Percentiles rank a stretch among this genome's conserved stretches.
phyloP scores from a whole-genome alignment of 1,140 invertebrate species.

The Lycorma delicatula region DNA sequence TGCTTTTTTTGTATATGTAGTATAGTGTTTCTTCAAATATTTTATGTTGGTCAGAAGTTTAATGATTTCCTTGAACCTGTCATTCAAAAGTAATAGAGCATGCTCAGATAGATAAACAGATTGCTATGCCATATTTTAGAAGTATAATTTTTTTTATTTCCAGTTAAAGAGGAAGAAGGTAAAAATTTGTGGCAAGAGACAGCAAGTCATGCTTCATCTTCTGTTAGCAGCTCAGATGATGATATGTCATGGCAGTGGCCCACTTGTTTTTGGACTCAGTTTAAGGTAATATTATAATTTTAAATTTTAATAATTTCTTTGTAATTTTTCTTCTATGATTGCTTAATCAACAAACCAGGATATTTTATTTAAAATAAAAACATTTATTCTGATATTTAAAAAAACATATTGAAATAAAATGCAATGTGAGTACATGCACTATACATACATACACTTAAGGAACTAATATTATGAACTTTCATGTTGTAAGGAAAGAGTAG shows the following conservation, averaged over 20 bases:
- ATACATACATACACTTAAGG: too few species aligned
- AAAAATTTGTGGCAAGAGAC: constrained; percentile 64
- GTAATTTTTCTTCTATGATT: too few species aligned
- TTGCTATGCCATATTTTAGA: background rate
- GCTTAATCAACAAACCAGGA: too few species aligned
- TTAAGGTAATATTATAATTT: constrained; percentile 45
- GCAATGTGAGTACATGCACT: background rate
- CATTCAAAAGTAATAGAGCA: too few species aligned
- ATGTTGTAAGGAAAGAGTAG: too few species aligned
- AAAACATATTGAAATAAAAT: background rate
- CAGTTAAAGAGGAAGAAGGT: constrained; percentile 54
- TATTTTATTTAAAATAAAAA: too few species aligned
- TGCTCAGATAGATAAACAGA: background rate
- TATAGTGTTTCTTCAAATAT: too few species aligned
- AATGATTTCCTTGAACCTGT: too few species aligned
- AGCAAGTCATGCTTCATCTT: constrained; percentile 59
- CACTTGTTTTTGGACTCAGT: constrained; percentile 73
- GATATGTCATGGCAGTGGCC: constrained; percentile 59
- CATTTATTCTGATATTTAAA: background rate
- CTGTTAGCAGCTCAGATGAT: constrained; percentile 48
- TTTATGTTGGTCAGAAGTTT: too few species aligned
- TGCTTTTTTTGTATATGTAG: too few species aligned
- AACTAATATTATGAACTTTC: too few species aligned
- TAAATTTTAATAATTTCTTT: constrained; percentile 14
- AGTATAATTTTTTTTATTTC: too few species aligned